These are phyloP conservation scores for Synergus japonicus DNA, from an alignment of 2,888 invertebrate genomes.

Conservation along the genomic window DNA sequence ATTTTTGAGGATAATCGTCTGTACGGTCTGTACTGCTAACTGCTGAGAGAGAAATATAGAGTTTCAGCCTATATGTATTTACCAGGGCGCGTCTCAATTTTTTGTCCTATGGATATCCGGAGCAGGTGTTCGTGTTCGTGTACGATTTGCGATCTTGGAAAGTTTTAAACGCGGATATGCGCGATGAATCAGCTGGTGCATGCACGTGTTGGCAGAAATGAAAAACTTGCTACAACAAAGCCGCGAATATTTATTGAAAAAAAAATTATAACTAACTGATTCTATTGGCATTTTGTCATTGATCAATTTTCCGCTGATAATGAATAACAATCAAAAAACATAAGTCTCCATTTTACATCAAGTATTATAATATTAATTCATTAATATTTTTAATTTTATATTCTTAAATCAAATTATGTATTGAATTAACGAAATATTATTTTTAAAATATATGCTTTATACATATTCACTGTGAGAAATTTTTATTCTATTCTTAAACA, in stretches of 20 bases:
- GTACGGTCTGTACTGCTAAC: background rate
- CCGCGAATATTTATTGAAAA: background rate
- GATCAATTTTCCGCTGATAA: background rate
- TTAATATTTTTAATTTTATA: too few species aligned
- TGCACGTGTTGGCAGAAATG: background rate
- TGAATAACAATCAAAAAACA: too few species aligned
- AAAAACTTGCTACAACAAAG: background rate
- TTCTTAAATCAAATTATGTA: too few species aligned
- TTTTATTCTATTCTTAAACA: too few species aligned
- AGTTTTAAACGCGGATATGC: conserved; percentile 1
- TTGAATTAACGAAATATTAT: too few species aligned
- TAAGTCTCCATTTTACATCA: too few species aligned
- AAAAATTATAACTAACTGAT: background rate
- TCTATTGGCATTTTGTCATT: background rate
- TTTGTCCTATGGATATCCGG: background rate
- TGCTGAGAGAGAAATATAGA: background rate
- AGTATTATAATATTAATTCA: too few species aligned
- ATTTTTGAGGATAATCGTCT: background rate
- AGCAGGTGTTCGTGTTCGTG: background rate
- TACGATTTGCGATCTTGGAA: background rate
- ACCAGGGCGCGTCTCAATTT: background rate
- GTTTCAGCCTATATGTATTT: conserved; percentile 2
- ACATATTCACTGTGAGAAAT: too few species aligned
- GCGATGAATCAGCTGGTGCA: background rate
- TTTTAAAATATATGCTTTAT: too few species aligned